Evolutionary conservation across 2,797 vertebrate genomes (phyloP).

Genomic region (Sus cebifrons): DNA sequence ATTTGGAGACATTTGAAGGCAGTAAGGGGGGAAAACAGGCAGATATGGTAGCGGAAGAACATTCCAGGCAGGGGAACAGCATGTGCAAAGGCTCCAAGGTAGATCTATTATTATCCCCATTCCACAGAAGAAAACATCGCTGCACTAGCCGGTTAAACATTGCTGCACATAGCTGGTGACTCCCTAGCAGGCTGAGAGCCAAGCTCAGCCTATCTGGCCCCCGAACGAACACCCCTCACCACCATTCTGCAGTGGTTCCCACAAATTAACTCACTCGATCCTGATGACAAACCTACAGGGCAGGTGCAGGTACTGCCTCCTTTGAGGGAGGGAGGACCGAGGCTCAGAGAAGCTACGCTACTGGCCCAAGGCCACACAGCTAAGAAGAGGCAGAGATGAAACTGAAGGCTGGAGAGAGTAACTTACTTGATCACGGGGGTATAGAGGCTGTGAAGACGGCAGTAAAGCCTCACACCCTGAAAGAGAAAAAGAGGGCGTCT

Average conservation of each 20-base stretch:
- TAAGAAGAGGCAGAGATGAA: background rate
- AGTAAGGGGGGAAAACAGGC: background rate
- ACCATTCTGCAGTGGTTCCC: background rate
- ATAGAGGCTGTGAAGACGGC: constrained; percentile 97
- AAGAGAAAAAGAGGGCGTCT: constrained; percentile 67
- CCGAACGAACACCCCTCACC: background rate
- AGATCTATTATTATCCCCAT: background rate
- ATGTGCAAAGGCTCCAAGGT: background rate
- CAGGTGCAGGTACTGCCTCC: background rate
- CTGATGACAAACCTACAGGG: background rate
- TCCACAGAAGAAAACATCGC: background rate
- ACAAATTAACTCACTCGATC: background rate
- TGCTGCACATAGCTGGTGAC: background rate
- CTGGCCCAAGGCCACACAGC: background rate
- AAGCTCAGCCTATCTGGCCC: background rate
- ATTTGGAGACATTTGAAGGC: background rate
- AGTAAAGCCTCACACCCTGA: constrained; percentile 98
- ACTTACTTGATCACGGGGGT: constrained; percentile 98
- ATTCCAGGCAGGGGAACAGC: background rate
- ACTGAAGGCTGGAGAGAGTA: background rate
- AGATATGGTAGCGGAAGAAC: background rate
- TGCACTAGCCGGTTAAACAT: background rate
- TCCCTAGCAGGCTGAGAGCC: background rate
- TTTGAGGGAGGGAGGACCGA: background rate
- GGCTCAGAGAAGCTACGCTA: background rate